A percentile compares a stretch with the other conserved stretches of the same genome.
Conservation (phyloP, 2,888 invertebrate species). For the Troides aeacus region DNA sequence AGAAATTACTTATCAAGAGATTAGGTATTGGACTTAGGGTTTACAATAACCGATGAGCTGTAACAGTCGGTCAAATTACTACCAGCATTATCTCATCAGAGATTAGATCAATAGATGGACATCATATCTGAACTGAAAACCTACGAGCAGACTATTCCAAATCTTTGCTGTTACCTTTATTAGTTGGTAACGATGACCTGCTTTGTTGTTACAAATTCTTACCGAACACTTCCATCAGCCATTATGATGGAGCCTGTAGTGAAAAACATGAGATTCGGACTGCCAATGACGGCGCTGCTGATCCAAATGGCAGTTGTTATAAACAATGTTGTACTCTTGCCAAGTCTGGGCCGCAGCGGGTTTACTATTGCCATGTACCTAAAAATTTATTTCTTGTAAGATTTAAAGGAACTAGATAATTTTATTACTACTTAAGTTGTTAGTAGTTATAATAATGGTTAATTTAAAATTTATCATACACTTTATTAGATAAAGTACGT, state of each 20-base stretch:
- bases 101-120: too few species aligned
- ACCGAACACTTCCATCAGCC: constrained; percentile 64
- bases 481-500: too few species aligned
- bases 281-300: constrained; percentile 87
- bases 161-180: not conserved
- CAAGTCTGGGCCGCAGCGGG: constrained; percentile 93
- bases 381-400: not conserved
- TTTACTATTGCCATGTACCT: constrained; percentile 98
- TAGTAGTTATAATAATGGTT: too few species aligned
- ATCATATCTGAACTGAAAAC: too few species aligned
- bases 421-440: too few species aligned
- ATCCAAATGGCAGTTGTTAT: constrained; percentile 93
- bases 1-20: too few species aligned
- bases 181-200: not conserved
- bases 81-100: too few species aligned
- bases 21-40: too few species aligned
- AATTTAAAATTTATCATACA: too few species aligned
- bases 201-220: constrained; percentile 19
- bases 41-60: too few species aligned
- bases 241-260: constrained; percentile 83
- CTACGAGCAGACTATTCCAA: too few species aligned
- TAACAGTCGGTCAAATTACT: too few species aligned
- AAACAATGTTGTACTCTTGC: constrained; percentile 89
- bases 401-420: not conserved
- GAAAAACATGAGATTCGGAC: constrained; percentile 92